Evolutionary conservation across 2,113 vertebrate species (phyloP), one percentile per base, ranked within the genome.

Genomic region (Cheirogaleus medius): DNA sequence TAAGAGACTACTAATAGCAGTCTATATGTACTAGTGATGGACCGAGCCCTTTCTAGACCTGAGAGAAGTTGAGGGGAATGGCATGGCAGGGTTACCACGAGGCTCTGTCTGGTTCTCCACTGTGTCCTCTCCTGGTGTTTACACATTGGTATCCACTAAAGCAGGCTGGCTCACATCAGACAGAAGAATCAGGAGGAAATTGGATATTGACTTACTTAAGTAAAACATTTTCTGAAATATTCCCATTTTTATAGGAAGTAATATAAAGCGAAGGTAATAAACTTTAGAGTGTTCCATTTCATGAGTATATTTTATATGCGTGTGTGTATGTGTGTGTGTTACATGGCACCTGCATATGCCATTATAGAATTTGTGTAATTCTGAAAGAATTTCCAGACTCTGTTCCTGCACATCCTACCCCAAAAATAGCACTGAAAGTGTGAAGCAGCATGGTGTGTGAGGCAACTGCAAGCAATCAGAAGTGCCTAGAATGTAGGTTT

Each of bases 381-480:
- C 64, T 90, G 64, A 69, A 94, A 81, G 69, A 81, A 85, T 95
- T 97, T 90, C 54, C 37, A 94, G 58, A 88, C 32, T 90, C 17
- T 95, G 32, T 94, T 87, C 68, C 76, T 97, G 37, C 71, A 93
- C n/a, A 52, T 93, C 87, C 90, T 90, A 13, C 39, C 52, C 71
- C 85, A 4, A 90, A 93, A 97, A 95, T 96, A 96, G 89, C 76
- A 87, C 21, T 90, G 52, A 8, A 88, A 87, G 87, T 32, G 27
- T 94, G 87, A 97, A 87, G 47, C 93, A 90, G 76, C 58, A 29
- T 94, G 58, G 44, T n/a, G 37, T 78, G 54, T 90, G 63, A 91
- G 68, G 81, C 58, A 95, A 60, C 56, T 39, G 42, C 66, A 73
- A 93, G 78, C 82, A 93, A 76, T 91, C 86, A 69, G n/a, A 96